These are phyloP conservation scores for Trichogramma evanescens DNA, from an alignment of 2,888 invertebrate genomes.

Conservation along the genomic window DNA sequence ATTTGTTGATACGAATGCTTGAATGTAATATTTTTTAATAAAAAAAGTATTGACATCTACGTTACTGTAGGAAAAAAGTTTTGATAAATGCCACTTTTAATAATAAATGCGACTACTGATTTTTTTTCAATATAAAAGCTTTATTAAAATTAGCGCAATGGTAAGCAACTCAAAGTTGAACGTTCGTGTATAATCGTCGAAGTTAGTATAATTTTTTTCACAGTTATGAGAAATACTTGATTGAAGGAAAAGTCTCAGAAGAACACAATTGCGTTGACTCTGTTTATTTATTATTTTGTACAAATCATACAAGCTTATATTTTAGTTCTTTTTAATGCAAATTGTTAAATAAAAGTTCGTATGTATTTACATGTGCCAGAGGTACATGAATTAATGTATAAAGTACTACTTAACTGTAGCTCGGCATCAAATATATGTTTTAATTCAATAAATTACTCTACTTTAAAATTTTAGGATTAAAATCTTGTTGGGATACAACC, in stretches of 20 bases:
- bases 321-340: conserved; percentile 8
- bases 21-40: too few species aligned
- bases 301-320: conserved; percentile 18
- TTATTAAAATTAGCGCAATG: conserved; percentile 35
- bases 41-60: too few species aligned
- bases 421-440: not conserved
- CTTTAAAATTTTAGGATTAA: not conserved
- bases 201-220: conserved; percentile 15
- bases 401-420: not conserved
- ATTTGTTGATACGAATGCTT: too few species aligned
- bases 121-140: conserved; percentile 35
- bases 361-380: conserved; percentile 17
- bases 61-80: too few species aligned
- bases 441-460: not conserved
- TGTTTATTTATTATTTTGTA: conserved; percentile 11
- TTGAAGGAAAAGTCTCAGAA: conserved; percentile 10
- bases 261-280: conserved; percentile 23
- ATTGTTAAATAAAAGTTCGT: conserved; percentile 13
- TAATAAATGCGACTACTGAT: conserved; percentile 21
- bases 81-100: too few species aligned
- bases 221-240: conserved; percentile 14
- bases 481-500: not conserved
- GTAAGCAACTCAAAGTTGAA: conserved; percentile 31
- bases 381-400: conserved; percentile 6
- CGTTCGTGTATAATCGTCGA: conserved; percentile 25